Evolutionary conservation across 1,140 invertebrate genomes (phyloP).

Genomic region (Philaenus spumarius): DNA sequence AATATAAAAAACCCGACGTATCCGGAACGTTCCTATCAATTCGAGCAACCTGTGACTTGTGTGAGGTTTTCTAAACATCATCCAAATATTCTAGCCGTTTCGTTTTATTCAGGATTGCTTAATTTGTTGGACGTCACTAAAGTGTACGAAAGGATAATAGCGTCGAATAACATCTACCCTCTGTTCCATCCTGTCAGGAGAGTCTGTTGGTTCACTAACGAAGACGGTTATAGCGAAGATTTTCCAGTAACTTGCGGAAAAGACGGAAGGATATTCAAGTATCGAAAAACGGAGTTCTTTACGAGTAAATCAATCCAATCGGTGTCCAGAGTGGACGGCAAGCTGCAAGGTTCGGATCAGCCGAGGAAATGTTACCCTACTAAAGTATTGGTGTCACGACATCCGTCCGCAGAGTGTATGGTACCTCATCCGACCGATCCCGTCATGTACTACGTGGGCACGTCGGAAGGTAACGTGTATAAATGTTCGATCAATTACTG

Average conservation of each 20-base stretch:
- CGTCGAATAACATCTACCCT: background rate
- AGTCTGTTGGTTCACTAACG: conserved; percentile 4
- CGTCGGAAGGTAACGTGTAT: conserved; percentile 14
- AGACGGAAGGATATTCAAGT: conserved; percentile 11
- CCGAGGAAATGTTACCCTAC: conserved; percentile 5
- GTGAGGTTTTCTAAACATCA: conserved; percentile 43
- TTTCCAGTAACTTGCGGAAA: conserved; percentile 13
- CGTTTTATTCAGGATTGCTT: conserved; percentile 6
- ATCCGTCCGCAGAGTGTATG: conserved; percentile 7
- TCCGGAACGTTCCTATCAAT: conserved; percentile 45
- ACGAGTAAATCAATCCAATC: conserved; percentile 5
- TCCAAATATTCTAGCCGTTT: conserved; percentile 44
- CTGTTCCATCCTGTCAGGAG: conserved; percentile 14
- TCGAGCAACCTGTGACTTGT: conserved; percentile 44
- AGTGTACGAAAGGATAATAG: background rate
- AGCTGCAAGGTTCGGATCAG: conserved; percentile 1
- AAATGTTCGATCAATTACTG: conserved; percentile 35
- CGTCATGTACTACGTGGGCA: conserved; percentile 15
- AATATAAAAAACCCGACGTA: conserved; percentile 48
- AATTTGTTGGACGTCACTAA: conserved; percentile 10
- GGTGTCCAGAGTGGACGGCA: background rate
- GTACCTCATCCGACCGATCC: conserved; percentile 11
- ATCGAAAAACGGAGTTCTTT: conserved; percentile 10
- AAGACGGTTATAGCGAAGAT: background rate
- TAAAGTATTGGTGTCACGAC: background rate